Evolutionary conservation across 2,888 invertebrate species (phyloP).

Genomic region (Gastracanthus pulcherrimus): DNA sequence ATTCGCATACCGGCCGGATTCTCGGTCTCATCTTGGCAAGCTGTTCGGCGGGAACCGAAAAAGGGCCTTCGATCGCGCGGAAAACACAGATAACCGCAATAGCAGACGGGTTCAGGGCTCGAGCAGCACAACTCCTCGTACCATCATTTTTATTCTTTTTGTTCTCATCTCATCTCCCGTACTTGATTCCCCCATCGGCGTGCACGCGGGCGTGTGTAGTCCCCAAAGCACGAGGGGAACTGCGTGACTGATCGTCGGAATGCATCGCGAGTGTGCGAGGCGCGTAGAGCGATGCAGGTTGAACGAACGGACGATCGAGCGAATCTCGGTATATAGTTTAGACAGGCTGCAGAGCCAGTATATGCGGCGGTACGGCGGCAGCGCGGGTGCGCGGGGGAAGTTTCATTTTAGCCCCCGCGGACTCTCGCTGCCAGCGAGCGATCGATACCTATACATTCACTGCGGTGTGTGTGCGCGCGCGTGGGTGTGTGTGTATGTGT

Average conservation of each 20-base stretch:
- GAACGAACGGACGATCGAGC: conserved; percentile 44
- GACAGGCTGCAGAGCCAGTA: not conserved
- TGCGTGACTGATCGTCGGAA: conserved; percentile 43
- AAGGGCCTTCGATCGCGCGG: not conserved
- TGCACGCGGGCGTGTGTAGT: not conserved
- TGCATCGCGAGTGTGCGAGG: conserved; percentile 1
- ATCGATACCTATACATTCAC: conserved; percentile 43
- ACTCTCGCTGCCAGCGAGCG: not conserved
- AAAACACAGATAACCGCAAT: conserved; percentile 17
- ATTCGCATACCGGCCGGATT: too few species aligned
- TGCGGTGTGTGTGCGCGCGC: not conserved
- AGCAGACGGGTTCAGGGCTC: not conserved
- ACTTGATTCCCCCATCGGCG: conserved; percentile 29
- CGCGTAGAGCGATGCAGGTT: conserved; percentile 44
- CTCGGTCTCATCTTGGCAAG: too few species aligned
- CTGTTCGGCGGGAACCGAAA: not conserved
- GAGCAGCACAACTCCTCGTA: not conserved
- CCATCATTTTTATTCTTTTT: not conserved
- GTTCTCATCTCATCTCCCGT: not conserved
- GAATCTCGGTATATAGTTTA: conserved; percentile 49
- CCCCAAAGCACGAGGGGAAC: conserved; percentile 24
- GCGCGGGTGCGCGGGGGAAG: conserved; percentile 17
- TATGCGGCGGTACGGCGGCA: not conserved
- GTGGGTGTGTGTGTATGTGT: too few species aligned
- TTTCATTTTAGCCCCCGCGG: conserved; percentile 44